These are phyloP conservation scores for Dromococcyx pavoninus DNA, from an alignment of 2,797 vertebrate species.

Conservation along the genomic window DNA sequence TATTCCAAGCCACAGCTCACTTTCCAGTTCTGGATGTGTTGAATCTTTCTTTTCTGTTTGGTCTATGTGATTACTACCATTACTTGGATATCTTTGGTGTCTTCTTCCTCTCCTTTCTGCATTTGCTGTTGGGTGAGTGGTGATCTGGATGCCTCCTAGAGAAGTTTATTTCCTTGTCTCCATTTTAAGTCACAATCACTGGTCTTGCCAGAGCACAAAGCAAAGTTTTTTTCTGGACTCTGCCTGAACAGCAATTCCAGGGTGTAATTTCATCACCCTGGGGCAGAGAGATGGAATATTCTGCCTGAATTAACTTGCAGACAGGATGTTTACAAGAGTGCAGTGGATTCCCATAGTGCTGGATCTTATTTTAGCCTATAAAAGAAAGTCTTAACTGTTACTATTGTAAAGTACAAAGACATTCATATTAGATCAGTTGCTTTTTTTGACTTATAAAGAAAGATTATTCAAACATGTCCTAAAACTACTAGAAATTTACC, in stretches of 20 bases:
- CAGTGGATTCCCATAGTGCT: not conserved
- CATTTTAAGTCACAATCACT: not conserved
- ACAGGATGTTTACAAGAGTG: not conserved
- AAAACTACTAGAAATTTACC: not conserved
- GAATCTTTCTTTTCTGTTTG: not conserved
- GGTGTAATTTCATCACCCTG: not conserved
- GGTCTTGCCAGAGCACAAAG: not conserved
- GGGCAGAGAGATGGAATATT: not conserved
- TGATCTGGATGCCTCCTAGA: not conserved
- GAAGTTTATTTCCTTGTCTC: not conserved
- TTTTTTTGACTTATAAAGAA: not conserved
- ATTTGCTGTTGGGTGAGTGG: rapidly evolving
- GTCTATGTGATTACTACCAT: not conserved
- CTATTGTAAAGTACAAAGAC: not conserved
- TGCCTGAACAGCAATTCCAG: not conserved
- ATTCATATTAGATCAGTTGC: not conserved
- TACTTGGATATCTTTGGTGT: not conserved
- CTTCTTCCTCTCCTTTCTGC: not conserved
- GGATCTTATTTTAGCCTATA: not conserved
- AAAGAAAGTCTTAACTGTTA: not conserved
- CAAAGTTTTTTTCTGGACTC: not conserved
- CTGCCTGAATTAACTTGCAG: not conserved
- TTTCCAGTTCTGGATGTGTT: not conserved
- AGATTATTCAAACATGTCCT: not conserved
- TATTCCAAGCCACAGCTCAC: not conserved